phyloP scores from a whole-genome alignment of 2,888 invertebrate species.

The Orthonevra nobilis region DNA sequence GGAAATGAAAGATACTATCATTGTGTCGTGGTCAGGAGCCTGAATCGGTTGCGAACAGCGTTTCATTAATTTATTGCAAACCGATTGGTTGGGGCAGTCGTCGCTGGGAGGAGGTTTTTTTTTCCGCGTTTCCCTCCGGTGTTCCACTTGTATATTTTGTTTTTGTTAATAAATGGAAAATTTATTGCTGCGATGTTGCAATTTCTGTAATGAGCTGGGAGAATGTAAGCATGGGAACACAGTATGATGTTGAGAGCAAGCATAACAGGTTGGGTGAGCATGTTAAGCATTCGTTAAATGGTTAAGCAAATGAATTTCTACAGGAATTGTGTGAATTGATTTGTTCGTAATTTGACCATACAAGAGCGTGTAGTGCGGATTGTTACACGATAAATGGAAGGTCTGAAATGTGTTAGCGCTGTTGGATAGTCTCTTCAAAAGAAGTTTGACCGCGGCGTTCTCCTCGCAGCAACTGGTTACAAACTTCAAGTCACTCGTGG shows the following conservation, averaged over 20 bases:
- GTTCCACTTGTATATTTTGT: conserved; percentile 32
- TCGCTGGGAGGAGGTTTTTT: conserved; percentile 27
- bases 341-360: too few species aligned
- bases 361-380: too few species aligned
- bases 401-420: too few species aligned
- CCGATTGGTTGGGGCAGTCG: conserved; percentile 60
- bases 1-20: conserved; percentile 57
- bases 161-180: conserved; percentile 64
- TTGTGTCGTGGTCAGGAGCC: conserved; percentile 29
- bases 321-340: too few species aligned
- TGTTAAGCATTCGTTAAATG: too few species aligned
- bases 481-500: too few species aligned
- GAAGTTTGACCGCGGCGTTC: too few species aligned
- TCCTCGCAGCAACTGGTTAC: too few species aligned
- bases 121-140: conserved; percentile 31
- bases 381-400: too few species aligned
- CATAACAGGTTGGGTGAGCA: conserved; percentile 24
- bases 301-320: too few species aligned
- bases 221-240: conserved; percentile 53
- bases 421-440: too few species aligned
- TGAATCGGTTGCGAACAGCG: conserved; percentile 15
- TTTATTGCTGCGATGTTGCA: conserved; percentile 63
- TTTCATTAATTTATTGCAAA: conserved; percentile 68
- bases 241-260: too few species aligned
- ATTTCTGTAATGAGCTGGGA: conserved; percentile 46